Conservation (phyloP, 2,888 invertebrate genomes). For the Cerastis leucographa region DNA sequence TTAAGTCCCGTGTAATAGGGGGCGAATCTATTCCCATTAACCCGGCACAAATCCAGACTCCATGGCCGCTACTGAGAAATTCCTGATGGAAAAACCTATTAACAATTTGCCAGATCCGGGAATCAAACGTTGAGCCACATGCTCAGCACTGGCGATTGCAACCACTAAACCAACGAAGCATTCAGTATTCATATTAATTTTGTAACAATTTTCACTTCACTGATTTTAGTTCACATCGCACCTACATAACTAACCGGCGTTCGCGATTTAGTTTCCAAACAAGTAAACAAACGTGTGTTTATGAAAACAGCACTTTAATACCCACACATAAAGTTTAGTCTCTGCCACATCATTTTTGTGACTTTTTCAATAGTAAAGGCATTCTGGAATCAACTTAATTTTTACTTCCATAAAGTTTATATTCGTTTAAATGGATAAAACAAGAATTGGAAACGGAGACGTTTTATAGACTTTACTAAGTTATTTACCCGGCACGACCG, state of each 20-base stretch:
- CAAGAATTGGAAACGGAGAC: not conserved
- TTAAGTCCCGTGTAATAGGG: no score
- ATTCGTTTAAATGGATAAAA: not conserved
- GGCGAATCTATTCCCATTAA: no score
- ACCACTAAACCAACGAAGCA: no score
- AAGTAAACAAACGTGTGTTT: not conserved
- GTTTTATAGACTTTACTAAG: not conserved
- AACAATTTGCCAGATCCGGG: no score
- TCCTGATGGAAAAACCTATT: no score
- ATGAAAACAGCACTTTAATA: not conserved
- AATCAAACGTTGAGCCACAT: no score
- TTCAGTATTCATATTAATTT: slow-evolving; percentile 1
- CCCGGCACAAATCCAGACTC: no score
- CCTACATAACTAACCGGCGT: not conserved
- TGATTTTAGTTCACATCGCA: slow-evolving; percentile 34
- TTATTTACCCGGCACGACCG: not conserved
- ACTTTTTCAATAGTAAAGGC: not conserved
- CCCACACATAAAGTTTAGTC: no score
- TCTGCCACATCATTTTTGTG: not conserved
- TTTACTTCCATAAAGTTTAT: not conserved
- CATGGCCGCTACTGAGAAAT: no score
- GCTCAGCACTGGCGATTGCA: no score
- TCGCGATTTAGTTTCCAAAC: not conserved
- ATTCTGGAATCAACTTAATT: not conserved
- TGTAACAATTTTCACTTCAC: slow-evolving; percentile 40